phyloP scores from a whole-genome alignment of 2,797 vertebrate genomes.

The Octomys mimax region DNA sequence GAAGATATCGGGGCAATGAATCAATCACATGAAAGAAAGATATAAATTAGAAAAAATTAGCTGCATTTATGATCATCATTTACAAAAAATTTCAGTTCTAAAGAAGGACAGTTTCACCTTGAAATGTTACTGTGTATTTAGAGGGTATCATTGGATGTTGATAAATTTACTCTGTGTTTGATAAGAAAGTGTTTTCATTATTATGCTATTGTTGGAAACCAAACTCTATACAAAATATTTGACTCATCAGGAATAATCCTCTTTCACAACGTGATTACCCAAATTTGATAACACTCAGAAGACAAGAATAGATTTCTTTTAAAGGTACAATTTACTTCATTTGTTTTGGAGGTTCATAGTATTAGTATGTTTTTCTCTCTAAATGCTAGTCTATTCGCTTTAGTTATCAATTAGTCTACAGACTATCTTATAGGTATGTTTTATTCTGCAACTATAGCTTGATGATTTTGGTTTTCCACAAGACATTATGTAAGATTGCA shows the following conservation, averaged over 20 bases:
- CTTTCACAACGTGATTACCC: background rate
- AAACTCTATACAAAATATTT: background rate
- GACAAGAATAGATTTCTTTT: background rate
- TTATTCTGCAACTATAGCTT: background rate
- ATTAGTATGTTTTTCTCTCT: background rate
- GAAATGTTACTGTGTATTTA: conserved; percentile 4
- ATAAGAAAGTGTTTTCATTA: background rate
- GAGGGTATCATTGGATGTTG: background rate
- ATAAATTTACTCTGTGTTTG: background rate
- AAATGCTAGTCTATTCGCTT: background rate
- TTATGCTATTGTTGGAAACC: conserved; percentile 32
- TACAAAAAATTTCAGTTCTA: background rate
- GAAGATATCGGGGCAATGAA: background rate
- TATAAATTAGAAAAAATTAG: background rate
- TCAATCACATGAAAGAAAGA: background rate
- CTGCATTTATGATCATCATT: background rate
- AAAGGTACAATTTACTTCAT: background rate
- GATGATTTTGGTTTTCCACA: conserved; percentile 67
- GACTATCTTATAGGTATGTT: background rate
- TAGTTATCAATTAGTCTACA: background rate
- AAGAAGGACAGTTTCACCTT: background rate
- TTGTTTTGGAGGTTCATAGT: background rate
- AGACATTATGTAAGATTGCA: conserved; percentile 33
- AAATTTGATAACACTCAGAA: conserved; percentile 18
- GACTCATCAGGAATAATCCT: background rate